Evolutionary conservation across 1,140 invertebrate species (phyloP).

Genomic region (Hylaeus volcanicus): DNA sequence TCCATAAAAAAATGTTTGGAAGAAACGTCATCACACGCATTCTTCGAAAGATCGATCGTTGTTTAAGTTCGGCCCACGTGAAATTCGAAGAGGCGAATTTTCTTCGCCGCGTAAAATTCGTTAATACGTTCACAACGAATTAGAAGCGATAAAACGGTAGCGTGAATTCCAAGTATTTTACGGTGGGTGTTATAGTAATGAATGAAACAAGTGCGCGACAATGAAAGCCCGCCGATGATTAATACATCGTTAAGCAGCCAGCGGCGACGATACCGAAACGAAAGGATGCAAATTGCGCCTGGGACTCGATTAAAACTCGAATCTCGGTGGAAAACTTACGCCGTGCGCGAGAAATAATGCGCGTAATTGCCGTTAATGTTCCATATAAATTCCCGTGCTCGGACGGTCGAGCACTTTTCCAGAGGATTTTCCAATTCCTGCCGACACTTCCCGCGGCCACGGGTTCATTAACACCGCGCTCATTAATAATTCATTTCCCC

Average conservation of each 20-base stretch:
- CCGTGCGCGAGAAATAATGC: slow-evolving; percentile 12
- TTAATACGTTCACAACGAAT: slow-evolving; percentile 11
- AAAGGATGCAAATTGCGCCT: neutral
- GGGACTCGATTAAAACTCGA: neutral
- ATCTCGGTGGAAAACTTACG: slow-evolving; percentile 8
- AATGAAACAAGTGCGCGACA: slow-evolving; percentile 24
- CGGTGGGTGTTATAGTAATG: neutral
- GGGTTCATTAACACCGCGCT: slow-evolving; percentile 25
- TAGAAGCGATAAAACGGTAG: neutral
- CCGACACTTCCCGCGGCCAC: slow-evolving; percentile 14
- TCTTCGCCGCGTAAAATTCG: neutral
- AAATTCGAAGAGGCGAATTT: too few species aligned
- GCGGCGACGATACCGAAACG: neutral
- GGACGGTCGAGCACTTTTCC: slow-evolving; percentile 6
- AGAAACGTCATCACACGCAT: too few species aligned
- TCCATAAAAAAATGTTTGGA: too few species aligned
- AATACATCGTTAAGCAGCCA: slow-evolving; percentile 16
- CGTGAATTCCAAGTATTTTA: slow-evolving; percentile 16
- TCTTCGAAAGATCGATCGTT: too few species aligned
- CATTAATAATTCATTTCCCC: slow-evolving; percentile 53
- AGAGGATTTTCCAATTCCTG: slow-evolving; percentile 24
- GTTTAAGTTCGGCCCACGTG: too few species aligned
- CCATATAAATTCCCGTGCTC: slow-evolving; percentile 19
- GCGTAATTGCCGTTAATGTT: slow-evolving; percentile 25
- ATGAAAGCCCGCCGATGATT: slow-evolving; percentile 6